phyloP scores from a whole-genome alignment of 2,113 vertebrate species.

The Coptodon bakossiorum region DNA sequence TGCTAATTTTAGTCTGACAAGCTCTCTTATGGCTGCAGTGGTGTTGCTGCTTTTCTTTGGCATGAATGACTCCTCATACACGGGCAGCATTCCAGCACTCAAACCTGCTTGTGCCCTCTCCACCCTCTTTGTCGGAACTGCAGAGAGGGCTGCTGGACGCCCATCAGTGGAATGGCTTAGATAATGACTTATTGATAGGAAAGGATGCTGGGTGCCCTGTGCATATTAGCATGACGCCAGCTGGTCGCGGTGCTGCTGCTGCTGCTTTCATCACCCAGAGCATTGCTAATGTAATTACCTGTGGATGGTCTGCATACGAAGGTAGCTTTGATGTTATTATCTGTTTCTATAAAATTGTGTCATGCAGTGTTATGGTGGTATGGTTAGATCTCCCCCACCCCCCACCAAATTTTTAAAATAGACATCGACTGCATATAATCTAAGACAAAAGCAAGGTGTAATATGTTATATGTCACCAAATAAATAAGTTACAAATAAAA shows the following conservation, averaged over 20 bases:
- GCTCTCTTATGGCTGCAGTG: not conserved
- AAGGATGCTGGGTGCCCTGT: slow-evolving; percentile 69
- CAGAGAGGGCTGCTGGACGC: slow-evolving; percentile 51
- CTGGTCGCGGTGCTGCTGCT: slow-evolving; percentile 59
- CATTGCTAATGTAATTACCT: slow-evolving; percentile 24
- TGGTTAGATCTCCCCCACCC: not conserved
- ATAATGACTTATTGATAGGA: slow-evolving; percentile 93
- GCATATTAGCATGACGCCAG: slow-evolving; percentile 77
- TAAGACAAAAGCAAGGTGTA: not conserved
- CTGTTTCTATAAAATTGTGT: not conserved
- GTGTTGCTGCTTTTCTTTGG: not conserved
- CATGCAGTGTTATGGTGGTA: not conserved
- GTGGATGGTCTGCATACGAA: not conserved
- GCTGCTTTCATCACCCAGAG: not conserved
- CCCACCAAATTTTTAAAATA: not conserved
- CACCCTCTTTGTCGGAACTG: not conserved
- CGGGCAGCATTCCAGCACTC: slow-evolving; percentile 16
- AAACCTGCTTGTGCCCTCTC: not conserved
- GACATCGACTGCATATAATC: not conserved
- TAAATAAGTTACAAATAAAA: not conserved
- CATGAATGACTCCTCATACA: slow-evolving; percentile 23
- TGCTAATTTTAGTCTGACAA: not conserved
- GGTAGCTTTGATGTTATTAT: not conserved
- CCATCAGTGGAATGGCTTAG: slow-evolving; percentile 69
- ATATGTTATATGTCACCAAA: not conserved